A percentile compares a stretch with the other conserved stretches of the same genome.
These are phyloP conservation scores for Gisinianus flammeolus DNA, from an alignment of 2,888 invertebrate species.

Conservation along the genomic window DNA sequence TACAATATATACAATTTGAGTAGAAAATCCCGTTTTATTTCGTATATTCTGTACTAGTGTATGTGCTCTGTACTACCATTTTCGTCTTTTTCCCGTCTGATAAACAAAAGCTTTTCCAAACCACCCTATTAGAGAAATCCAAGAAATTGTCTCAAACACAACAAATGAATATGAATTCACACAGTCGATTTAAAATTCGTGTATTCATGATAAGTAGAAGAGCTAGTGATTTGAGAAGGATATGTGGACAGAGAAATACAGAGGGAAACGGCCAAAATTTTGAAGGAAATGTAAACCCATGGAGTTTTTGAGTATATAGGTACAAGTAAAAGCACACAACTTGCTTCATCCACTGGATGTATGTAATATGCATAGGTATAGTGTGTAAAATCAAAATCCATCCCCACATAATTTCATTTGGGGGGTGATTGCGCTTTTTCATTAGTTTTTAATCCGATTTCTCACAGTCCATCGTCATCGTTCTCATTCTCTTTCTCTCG, in stretches of 20 bases:
- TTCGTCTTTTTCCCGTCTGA: no score
- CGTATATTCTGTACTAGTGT: no score
- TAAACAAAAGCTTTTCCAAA: no score
- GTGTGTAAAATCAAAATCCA: background rate
- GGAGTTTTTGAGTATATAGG: constrained; percentile 15
- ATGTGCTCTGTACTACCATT: background rate
- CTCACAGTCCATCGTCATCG: constrained; percentile 15
- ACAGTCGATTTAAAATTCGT: no score
- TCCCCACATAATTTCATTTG: constrained; percentile 29
- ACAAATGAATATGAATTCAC: no score
- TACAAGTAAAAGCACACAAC: background rate
- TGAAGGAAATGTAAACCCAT: constrained; percentile 13
- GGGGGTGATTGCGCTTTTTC: constrained; percentile 36
- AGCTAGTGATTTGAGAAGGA: constrained; percentile 3
- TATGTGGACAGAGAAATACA: background rate
- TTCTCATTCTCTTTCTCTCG: no score
- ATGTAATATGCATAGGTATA: background rate
- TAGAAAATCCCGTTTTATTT: no score
- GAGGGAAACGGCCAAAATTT: background rate
- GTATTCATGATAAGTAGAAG: no score
- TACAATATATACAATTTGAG: no score
- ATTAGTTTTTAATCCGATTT: constrained; percentile 37
- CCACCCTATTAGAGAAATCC: no score
- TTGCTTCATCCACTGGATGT: constrained; percentile 12
- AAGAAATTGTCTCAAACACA: no score